Base-by-base conservation (phyloP, 2,113 vertebrate genomes). In the Cavia porcellus region DNA sequence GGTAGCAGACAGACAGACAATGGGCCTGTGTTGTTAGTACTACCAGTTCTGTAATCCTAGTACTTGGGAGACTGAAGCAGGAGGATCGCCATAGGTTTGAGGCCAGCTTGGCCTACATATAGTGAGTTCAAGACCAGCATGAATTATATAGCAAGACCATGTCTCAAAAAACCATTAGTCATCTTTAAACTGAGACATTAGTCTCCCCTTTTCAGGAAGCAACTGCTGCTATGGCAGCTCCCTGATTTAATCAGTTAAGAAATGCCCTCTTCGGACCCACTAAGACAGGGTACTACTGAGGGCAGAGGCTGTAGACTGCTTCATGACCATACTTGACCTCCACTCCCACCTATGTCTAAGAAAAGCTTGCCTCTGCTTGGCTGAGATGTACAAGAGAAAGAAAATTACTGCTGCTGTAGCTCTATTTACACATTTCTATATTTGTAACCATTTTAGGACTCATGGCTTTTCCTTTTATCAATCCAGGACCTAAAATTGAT, bases 351-450 rank as follows among this genome's bases (percentile, higher is more conserved):
- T 57, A 3, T 77, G 24, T 90, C 91, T 32, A 81, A 92, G 47
- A 92, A 96, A 74, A 96, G n/a, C 74, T 88, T 86, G 59, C 52
- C n/a, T 59, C 52, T 68, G 64, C 32, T 88, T 90, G 50, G n/a
- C 50, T 79, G 64, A 38, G 30, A 64, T 42, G 86, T 13, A 88
- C 38, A 68, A 92, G 32, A 77, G 13, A 91, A 87, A 92, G 24
- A 72, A 81, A 86, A 72, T 55, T 2, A 95, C 45, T 92, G 83
- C 20, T 84, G 68, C 66, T 72, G 25, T 47, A 64, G 47, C 15
- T 80, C 25, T 5, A 97, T 72, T 93, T 79, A 57, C 35, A 45
- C n/a, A 57, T 25, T 66, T 94, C 57, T 84, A 45, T 81, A 47
- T 45, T 52, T 61, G 10, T 80, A n/a, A 66, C 11, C 47, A 88